Base-by-base conservation (phyloP, 2,797 vertebrate genomes). In the Diplodus puntazzo region DNA sequence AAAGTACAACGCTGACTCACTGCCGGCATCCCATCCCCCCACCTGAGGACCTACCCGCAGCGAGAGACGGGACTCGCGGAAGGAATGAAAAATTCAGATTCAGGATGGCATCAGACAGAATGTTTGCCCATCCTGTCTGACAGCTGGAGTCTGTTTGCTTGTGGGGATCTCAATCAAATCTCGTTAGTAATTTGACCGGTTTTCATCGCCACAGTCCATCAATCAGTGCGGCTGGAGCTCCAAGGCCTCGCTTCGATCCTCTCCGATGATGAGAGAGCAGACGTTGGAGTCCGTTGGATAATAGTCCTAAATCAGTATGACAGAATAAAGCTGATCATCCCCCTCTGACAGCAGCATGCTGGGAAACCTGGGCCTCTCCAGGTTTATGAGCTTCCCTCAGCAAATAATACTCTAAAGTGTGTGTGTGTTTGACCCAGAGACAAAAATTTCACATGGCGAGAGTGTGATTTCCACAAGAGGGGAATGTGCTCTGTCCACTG, bases 1-100 rank as follows among this genome's bases (percentile, higher is more conserved):
- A 71, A 87, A 84, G 73, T 5, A 73, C 84, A 88, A 30, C 2
- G 71, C 91, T 90, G 88, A 89, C 87, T 88, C 84, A 88, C 82
- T 84, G 16, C 2, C 62, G 70, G 52, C 58, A 59, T 62, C 75
- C 74, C 79, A 43, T 27, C 66, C 27, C 27, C 72, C 78, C 75
- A 83, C 52, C 75, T 76, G 77, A 74, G 48, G 62, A 62, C 65
- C 27, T 48, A 80, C 74, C 83, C 78, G 57, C 46, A 71, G 42
- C 11, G 25, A 75, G 27, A 60, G 54, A 4, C 18, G 16, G 20
- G 52, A 10, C 70, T 76, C 20, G 34, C 3, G 25, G 11, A 14
- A 55, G 14, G 12, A 16, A 16, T 10, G 34, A 18, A 14, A 14
- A 69, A 70, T 57, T 71, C n/a, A 55, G 23, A 45, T 59, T 60